A percentile compares a stretch with the other conserved stretches of the same genome.
Conservation (phyloP, 2,888 invertebrate genomes). For the Dioctria rufipes region DNA sequence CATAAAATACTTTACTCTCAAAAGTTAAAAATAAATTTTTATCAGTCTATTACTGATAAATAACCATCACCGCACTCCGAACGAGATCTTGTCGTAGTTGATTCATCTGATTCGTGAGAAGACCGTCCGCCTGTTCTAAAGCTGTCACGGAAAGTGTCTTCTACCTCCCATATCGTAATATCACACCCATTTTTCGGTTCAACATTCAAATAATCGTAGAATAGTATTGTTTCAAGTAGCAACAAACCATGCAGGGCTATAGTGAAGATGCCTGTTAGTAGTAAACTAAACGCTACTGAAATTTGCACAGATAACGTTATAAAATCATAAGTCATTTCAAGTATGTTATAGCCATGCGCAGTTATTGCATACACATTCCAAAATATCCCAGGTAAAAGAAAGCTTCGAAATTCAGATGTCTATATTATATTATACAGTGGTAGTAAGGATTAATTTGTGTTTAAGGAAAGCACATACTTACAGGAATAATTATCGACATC, state of each 20-base stretch:
- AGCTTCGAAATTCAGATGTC: conserved; percentile 60
- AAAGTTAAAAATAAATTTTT: neutral
- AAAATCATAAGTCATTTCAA: conserved; percentile 62
- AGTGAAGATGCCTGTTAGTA: conserved; percentile 62
- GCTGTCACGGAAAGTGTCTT: neutral
- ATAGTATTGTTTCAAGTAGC: conserved; percentile 62
- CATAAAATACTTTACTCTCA: neutral
- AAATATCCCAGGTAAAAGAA: conserved; percentile 61
- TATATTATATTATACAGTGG: conserved; percentile 6
- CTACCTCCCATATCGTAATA: conserved; percentile 45
- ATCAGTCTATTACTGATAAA: neutral
- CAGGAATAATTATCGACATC: conserved; percentile 60
- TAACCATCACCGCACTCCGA: neutral
- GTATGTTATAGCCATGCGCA: conserved; percentile 61
- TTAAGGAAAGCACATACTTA: conserved; percentile 49
- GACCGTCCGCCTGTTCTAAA: neutral
- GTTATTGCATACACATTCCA: conserved; percentile 64
- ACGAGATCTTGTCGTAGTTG: neutral
- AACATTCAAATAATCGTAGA: conserved; percentile 62
- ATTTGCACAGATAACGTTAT: conserved; percentile 60
- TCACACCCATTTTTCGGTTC: conserved; percentile 31
- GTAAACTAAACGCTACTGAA: conserved; percentile 60
- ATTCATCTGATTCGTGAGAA: neutral
- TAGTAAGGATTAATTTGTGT: neutral
- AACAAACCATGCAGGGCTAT: conserved; percentile 62